Evolutionary conservation across 2,113 vertebrate genomes (phyloP), one percentile per base, ranked within the genome.

Genomic region (Microcebus ravelobensis): DNA sequence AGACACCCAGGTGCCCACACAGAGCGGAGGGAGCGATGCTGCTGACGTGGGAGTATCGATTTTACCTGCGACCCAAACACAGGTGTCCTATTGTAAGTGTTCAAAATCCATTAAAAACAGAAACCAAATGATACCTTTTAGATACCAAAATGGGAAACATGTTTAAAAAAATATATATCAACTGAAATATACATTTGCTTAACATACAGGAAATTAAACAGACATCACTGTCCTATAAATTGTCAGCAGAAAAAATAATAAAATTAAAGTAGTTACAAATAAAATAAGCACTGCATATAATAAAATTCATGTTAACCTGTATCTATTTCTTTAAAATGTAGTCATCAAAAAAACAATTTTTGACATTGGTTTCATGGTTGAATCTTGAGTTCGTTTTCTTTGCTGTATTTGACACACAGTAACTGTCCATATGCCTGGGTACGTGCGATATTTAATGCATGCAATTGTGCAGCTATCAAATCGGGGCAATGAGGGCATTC

Each of bases 11-110:
- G 5, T 0, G 14, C 29, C 48, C 15, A 10, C 55, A 57, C 1
- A 6, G 17, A 3, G 0, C 1, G 0, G 10, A 8, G 5, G 21
- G n/a, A 1, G 14, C 6, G 2, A 15, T 9, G 0, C 0, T 0
- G 2, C 2, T 2, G 14, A 1, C n/a, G 0, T 2, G 1, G 1
- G 14, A 8, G 4, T 13, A 2, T 20, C 65, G 6, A 14, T 29
- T 55, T 23, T 23, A 55, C 0, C 0, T 23, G 3, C 23, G 1
- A 1, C 27, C 27, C 8, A 57, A 79, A 36, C 23, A 27, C 17
- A 42, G 7, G 2, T 0, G 10, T 4, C 0, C 4, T 63, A 5
- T 31, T 18, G 17, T 20, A 71, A 61, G 34, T 34, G 31, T 48
- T 74, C 48, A 45, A 65, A 81, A 39, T 10, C 59, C n/a, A 36